Base-by-base conservation (phyloP, 2,888 invertebrate genomes). In the Boloria selene region DNA sequence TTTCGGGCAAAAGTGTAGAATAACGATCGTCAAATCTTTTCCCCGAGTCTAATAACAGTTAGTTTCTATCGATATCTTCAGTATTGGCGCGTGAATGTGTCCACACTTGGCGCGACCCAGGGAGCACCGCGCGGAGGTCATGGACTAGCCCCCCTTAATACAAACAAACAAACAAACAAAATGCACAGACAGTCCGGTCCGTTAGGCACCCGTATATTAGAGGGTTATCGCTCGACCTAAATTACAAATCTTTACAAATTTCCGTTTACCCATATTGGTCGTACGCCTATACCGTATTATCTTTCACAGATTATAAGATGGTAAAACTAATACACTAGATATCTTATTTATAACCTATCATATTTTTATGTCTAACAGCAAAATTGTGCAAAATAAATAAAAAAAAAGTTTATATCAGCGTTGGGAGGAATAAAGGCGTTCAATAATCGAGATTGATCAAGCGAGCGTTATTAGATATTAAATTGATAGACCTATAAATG, bases 91-190 rank as follows among this genome's bases (percentile, higher is more conserved):
- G 55, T 16, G 82, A 83, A 84, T 75, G 78, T 82, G 90, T 90
- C 90, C 90, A 89, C 90, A 82, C 78, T 89, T 90, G 87, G 90
- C 90, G 90, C 89, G 83, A 90, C 90, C 90, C 90, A 89, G 90
- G 90, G 90, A 88, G 90, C 90, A 90, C 90, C 90, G 86, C 90
- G 90, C 84, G 90, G 90, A 90, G 90, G 90, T 88, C 84, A 90
- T 90, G 90, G 90, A 90, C 90, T 82, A 83, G 88, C 89, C 86
- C 90, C 90, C 90, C 90, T 90, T 85, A 78, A 82, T 72, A 83
- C 84, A 85, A 79, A 81, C 70, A 75, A 72, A 71, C 74, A 69
- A 67, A 72, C 73, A 70, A 67, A 72, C 73, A 71, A 22, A 70
- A 67, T 54, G 45, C 65, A 60, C 66, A 54, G 62, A 61, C 61